A percentile compares a stretch with the other conserved stretches of the same genome.
phyloP scores from a whole-genome alignment of 2,797 vertebrate genomes.

The Sphenodon punctatus region DNA sequence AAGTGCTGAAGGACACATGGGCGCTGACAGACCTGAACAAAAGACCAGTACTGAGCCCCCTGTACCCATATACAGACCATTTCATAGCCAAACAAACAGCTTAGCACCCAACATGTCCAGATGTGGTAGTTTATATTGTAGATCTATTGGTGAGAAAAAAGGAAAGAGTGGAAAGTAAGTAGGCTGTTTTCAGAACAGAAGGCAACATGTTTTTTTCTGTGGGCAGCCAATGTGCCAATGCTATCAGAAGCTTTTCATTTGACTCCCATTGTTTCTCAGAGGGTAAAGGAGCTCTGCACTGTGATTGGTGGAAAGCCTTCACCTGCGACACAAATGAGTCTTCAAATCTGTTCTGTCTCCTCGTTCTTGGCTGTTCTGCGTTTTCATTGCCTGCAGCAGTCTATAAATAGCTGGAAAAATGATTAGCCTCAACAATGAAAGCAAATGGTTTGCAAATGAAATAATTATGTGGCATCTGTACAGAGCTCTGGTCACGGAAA shows the following conservation, averaged over 20 bases:
- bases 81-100: too few species aligned
- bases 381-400: constrained; percentile 56
- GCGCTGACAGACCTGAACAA: too few species aligned
- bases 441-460: constrained; percentile 54
- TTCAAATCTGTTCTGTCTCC: neutral
- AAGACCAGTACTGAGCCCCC: too few species aligned
- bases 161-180: too few species aligned
- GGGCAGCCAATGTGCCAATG: too few species aligned
- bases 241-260: neutral
- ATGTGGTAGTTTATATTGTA: too few species aligned
- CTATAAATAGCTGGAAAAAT: constrained; percentile 56
- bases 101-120: too few species aligned
- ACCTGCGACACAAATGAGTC: neutral
- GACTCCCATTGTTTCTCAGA: neutral
- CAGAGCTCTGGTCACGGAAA: neutral
- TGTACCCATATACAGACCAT: too few species aligned
- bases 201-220: too few species aligned
- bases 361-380: constrained; percentile 13
- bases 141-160: too few species aligned
- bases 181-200: too few species aligned
- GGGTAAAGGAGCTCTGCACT: neutral
- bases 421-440: neutral
- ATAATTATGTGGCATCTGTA: constrained; percentile 47
- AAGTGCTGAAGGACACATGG: too few species aligned
- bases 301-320: neutral